Conservation (phyloP, 2,888 invertebrate genomes). For the Melanostoma mellinum region DNA sequence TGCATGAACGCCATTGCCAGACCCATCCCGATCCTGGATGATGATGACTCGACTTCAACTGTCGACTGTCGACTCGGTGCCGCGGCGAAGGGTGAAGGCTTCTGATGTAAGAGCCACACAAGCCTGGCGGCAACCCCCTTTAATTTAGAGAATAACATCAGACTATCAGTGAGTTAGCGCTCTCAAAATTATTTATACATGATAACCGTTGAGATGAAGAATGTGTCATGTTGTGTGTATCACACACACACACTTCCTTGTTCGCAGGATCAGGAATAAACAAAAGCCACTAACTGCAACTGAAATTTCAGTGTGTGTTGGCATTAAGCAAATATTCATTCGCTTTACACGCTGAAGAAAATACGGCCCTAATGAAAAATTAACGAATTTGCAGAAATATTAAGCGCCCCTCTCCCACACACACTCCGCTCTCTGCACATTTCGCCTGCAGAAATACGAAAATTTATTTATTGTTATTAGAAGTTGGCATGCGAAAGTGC, state of each 20-base stretch:
- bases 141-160: conserved; percentile 25
- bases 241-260: neutral
- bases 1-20: conserved; percentile 50
- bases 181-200: conserved; percentile 37
- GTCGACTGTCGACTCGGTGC: neutral
- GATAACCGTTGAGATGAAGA: conserved; percentile 32
- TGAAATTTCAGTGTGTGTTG: conserved; percentile 34
- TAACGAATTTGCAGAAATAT: conserved; percentile 33
- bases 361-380: conserved; percentile 34
- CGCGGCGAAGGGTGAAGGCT: no score
- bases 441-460: conserved; percentile 4
- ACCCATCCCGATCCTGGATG: neutral
- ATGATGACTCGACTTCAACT: neutral
- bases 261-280: conserved; percentile 10
- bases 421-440: neutral
- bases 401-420: neutral
- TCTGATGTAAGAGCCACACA: no score
- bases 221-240: conserved; percentile 5
- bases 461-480: conserved; percentile 64
- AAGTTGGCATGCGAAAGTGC: conserved; percentile 45
- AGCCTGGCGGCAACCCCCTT: neutral
- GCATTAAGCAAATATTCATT: conserved; percentile 43
- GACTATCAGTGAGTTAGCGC: conserved; percentile 34
- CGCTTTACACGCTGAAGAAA: conserved; percentile 8
- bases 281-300: conserved; percentile 23